Evolutionary conservation across 37 sponge, comb jelly and placozoan species (phyloP).

Genomic region (Mnemiopsis leidyi): DNA sequence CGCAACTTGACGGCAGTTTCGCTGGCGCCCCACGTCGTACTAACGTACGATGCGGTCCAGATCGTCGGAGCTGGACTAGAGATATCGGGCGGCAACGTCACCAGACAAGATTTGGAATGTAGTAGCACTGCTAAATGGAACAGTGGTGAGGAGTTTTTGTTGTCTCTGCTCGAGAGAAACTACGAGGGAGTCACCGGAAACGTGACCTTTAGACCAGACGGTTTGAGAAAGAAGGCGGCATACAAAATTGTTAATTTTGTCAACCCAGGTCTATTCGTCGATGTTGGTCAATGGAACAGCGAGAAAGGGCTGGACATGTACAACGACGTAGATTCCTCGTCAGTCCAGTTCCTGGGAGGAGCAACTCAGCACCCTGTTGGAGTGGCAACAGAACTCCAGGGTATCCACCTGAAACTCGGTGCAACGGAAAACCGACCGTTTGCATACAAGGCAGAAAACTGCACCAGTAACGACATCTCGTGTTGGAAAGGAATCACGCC

Average conservation of each 20-base stretch:
- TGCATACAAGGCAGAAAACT: not conserved
- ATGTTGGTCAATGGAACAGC: not conserved
- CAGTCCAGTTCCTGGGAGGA: not conserved
- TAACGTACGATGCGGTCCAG: not conserved
- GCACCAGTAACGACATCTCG: not conserved
- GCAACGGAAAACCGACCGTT: not conserved
- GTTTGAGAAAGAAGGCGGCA: not conserved
- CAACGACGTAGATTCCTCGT: not conserved
- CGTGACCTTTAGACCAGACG: not conserved
- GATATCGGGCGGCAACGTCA: not conserved
- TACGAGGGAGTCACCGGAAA: not conserved
- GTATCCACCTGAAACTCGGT: not conserved
- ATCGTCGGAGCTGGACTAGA: not conserved
- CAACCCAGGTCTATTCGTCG: not conserved
- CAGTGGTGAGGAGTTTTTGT: not conserved
- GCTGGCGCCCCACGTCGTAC: not conserved
- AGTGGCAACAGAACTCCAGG: not conserved
- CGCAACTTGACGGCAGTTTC: not conserved
- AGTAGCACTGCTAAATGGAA: not conserved
- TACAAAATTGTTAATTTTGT: constrained; percentile 41
- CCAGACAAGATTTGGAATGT: not conserved
- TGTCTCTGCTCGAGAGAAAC: not conserved
- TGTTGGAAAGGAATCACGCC: constrained; percentile 40
- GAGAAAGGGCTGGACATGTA: not conserved
- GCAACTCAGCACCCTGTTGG: not conserved